phyloP scores from a whole-genome alignment of 2,797 vertebrate species.

The Eulemur albifrons region DNA sequence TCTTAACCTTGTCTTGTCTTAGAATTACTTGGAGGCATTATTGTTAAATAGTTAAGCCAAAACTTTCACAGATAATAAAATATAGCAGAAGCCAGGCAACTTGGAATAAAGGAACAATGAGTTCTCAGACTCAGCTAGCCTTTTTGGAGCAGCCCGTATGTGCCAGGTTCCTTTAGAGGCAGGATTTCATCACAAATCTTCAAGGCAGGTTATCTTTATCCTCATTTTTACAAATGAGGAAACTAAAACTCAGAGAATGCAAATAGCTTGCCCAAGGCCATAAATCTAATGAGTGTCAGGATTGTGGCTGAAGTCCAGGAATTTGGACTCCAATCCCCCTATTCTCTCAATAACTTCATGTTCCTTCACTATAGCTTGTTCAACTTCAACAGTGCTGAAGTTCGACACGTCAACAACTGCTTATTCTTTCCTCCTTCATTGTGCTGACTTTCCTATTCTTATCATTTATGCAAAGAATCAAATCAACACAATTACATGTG shows the following conservation, averaged over 20 bases:
- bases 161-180: neutral
- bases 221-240: neutral
- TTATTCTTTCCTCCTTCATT: constrained; percentile 13
- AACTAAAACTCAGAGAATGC: neutral
- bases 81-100: neutral
- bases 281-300: neutral
- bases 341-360: neutral
- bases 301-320: neutral
- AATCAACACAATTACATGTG: neutral
- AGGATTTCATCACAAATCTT: neutral
- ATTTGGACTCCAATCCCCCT: neutral
- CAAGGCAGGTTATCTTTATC: neutral
- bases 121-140: neutral
- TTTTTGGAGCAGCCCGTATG: neutral
- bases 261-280: neutral
- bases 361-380: neutral
- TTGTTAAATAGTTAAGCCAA: neutral
- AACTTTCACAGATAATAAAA: constrained; percentile 13
- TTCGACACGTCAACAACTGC: neutral
- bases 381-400: neutral
- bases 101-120: neutral
- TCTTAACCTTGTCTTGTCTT: neutral
- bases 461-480: neutral
- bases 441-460: neutral
- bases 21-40: neutral